Base-by-base conservation (phyloP, 2,797 vertebrate species). In the Dipus sagitta region DNA sequence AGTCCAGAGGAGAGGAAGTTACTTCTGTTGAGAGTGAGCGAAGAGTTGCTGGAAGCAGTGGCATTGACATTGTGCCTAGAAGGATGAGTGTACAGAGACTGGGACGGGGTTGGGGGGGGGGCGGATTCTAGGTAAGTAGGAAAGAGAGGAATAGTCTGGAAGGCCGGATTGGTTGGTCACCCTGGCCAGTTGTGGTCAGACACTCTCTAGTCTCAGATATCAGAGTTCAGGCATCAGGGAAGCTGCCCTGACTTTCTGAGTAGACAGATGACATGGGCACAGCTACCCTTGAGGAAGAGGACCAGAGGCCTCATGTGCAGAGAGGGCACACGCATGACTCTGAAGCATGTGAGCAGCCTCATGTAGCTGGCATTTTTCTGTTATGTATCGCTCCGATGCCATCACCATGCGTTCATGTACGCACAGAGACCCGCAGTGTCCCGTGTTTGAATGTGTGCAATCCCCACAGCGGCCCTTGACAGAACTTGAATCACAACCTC, bases 1-100 rank as follows among this genome's bases (percentile, higher is more conserved):
- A 72, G 52, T 52, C 72, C 42, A 65, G 62, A 78, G 26, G 32
- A 82, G 42, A 86, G 38, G 84, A 88, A 78, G 64, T 64, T 34
- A 23, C 26, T 85, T 71, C 64, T 38, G 3, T 34, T 47, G 34
- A 79, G 47, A 76, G 28, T 30, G 5, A 24, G 42, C 13, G 26
- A 72, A 47, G 14, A 12, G 14, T 26, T 21, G 21, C 83, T 42
- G 6, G 8, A 83, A 23, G 23, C 14, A 11, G 30, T 47, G 8
- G 20, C 42, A 23, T 72, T 60, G 71, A 52, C 47, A 12, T 24
- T 70, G 30, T 64, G 58, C 26, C 76, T 47, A 15, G 92, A 86
- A 89, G 54, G 76, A 62, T 54, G 32, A 30, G 30, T 9, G 2
- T 10, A 13, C 42, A 20, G 71, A 54, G 23, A 13, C 6, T 6